Percentiles rank a stretch among this genome's conserved stretches.
Evolutionary conservation across 23 tunicate genomes (phyloP).

Genomic region (Botrylloides violaceus): DNA sequence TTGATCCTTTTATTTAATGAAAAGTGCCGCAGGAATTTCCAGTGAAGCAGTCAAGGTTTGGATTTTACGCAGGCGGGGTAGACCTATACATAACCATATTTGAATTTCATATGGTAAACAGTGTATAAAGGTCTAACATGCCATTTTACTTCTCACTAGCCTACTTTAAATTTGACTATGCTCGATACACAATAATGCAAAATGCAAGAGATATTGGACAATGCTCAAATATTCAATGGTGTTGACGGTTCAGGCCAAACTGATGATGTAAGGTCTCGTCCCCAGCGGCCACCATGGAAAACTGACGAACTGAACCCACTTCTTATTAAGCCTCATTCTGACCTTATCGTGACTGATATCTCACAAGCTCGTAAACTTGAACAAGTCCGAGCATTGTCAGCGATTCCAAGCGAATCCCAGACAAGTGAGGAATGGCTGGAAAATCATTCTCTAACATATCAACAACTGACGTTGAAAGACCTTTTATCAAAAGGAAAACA

Average conservation of each 20-base stretch:
- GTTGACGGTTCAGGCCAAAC: slow-evolving; percentile 42
- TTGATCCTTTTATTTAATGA: no score
- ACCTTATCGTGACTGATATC: slow-evolving; percentile 51
- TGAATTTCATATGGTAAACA: no score
- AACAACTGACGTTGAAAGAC: slow-evolving; percentile 71
- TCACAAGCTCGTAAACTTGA: slow-evolving; percentile 48
- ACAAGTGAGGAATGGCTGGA: slow-evolving; percentile 87
- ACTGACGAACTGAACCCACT: slow-evolving; percentile 28
- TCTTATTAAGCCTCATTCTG: slow-evolving; percentile 41
- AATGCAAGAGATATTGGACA: slow-evolving; percentile 26
- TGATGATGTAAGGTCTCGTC: slow-evolving; percentile 24
- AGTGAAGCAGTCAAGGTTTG: no score
- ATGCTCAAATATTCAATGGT: slow-evolving; percentile 34
- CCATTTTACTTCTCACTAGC: no score
- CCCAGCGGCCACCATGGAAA: slow-evolving; percentile 54
- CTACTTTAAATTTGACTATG: no score
- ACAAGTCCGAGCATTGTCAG: slow-evolving; percentile 50
- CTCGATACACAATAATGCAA: no score
- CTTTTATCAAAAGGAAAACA: slow-evolving; percentile 69
- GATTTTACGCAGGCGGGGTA: no score
- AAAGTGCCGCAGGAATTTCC: no score
- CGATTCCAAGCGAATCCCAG: slow-evolving; percentile 62
- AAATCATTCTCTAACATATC: slow-evolving; percentile 55
- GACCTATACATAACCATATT: no score
- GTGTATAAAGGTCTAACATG: no score